phyloP scores from a whole-genome alignment of 2,113 vertebrate species.

The Leucoraja erinaceus region DNA sequence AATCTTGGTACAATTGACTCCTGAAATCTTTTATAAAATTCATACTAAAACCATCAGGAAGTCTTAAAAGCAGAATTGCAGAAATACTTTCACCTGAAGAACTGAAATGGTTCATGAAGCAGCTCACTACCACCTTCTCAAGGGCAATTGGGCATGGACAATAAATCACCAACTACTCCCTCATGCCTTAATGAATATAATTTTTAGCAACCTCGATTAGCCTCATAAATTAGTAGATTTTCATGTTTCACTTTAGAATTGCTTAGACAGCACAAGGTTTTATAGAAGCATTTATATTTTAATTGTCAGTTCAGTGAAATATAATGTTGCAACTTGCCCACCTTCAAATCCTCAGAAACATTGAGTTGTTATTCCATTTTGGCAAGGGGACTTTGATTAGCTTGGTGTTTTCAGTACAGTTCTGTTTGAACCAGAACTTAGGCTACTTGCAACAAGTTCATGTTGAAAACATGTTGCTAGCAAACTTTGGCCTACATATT shows the following conservation, averaged over 20 bases:
- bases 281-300: not conserved
- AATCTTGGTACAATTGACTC: no score
- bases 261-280: not conserved
- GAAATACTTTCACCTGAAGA: no score
- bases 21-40: no score
- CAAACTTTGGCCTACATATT: not conserved
- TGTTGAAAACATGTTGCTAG: not conserved
- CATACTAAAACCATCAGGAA: no score
- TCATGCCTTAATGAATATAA: no score
- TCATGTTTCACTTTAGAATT: not conserved
- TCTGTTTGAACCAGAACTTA: not conserved
- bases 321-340: not conserved
- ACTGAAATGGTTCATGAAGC: no score
- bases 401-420: not conserved
- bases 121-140: no score
- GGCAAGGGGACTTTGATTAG: not conserved
- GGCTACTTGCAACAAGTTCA: not conserved
- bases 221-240: not conserved
- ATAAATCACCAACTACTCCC: no score
- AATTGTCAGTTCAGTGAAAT: not conserved
- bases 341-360: constrained; percentile 1
- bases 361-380: not conserved
- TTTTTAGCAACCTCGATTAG: not conserved
- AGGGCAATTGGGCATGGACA: no score
- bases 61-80: no score